Evolutionary conservation across 2,888 invertebrate species (phyloP), one percentile per base, ranked within the genome.

Genomic region (Aleiodes alternator): DNA sequence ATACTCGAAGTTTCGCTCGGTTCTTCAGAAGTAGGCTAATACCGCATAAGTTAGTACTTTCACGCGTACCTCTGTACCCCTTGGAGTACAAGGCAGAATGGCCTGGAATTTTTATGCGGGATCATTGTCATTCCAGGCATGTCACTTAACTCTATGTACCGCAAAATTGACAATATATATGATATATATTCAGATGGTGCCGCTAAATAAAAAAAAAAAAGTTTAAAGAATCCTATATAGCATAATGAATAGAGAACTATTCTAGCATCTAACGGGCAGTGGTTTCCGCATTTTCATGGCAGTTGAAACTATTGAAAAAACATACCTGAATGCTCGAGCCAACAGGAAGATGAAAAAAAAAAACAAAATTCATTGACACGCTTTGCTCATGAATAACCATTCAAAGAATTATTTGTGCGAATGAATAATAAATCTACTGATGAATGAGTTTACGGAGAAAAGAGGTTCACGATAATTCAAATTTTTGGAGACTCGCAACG

Each of bases 21-120:
- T 73, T 31, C 34, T 43, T 69, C 23, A 34, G 69, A 79, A 79
- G 79, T 79, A 76, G 78, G 78, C 79, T 77, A 78, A 79, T 79
- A 70, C 69, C 73, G 78, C 57, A 76, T 76, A 73, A 70, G 73
- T 78, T 78, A 78, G 73, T 75, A 72, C 56, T 68, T 69, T 79
- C 79, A 78, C 79, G 78, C 75, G 73, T 74, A n/a, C 23, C 16
- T 23, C 70, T 64, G 64, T 69, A 64, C 64, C 64, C 48, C 53
- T 38, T 11, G 9, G 43, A 43, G 43, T 43, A 43, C 43, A 43
- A 8, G 53, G 34, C 51, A 68, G 14, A 64, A 31, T 68, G 68
- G 68, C 68, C 68, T 68, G 68, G 68, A 68, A 68, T 68, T 68
- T 68, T 68, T 68, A 68, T 68, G 51, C 68, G 68, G 68, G 68